phyloP scores from a whole-genome alignment of 1,140 invertebrate species.

The Aporrectodea caliginosa region DNA sequence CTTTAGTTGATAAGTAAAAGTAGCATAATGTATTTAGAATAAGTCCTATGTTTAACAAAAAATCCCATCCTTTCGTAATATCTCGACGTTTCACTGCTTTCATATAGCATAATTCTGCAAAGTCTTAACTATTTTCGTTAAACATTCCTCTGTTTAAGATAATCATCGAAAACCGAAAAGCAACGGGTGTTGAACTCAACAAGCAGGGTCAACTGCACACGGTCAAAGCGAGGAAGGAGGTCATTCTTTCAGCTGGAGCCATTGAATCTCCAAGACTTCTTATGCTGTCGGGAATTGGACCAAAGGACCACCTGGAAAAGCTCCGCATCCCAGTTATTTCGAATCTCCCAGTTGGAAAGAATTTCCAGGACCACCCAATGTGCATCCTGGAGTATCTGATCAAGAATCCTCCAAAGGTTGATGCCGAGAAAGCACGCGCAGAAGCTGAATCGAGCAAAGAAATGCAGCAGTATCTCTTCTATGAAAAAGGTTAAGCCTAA shows the following conservation, averaged over 20 bases:
- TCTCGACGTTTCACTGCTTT: too few species aligned
- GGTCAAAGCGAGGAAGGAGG: slow-evolving; percentile 67
- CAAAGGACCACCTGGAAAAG: slow-evolving; percentile 67
- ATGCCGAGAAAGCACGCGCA: neutral
- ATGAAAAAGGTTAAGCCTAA: neutral
- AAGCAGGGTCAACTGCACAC: slow-evolving; percentile 8
- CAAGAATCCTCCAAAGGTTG: slow-evolving; percentile 1
- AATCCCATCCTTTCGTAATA: too few species aligned
- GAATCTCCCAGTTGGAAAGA: slow-evolving; percentile 37
- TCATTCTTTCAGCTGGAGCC: slow-evolving; percentile 73
- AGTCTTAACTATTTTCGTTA: too few species aligned
- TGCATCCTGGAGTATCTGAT: slow-evolving; percentile 26
- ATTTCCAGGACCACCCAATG: slow-evolving; percentile 40
- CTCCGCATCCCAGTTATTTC: slow-evolving; percentile 47
- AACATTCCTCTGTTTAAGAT: slow-evolving; percentile 12
- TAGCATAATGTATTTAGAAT: too few species aligned
- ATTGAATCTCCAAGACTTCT: slow-evolving; percentile 82
- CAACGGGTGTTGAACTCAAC: slow-evolving; percentile 23
- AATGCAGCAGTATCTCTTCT: slow-evolving; percentile 20
- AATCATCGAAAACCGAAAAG: slow-evolving; percentile 11
- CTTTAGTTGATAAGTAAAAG: too few species aligned
- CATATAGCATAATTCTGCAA: too few species aligned
- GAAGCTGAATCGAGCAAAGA: slow-evolving; percentile 2
- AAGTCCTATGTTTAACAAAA: too few species aligned
- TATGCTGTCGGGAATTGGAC: slow-evolving; percentile 86